Base-by-base conservation (phyloP, 1,140 invertebrate genomes). In the Asbolus verrucosus region DNA sequence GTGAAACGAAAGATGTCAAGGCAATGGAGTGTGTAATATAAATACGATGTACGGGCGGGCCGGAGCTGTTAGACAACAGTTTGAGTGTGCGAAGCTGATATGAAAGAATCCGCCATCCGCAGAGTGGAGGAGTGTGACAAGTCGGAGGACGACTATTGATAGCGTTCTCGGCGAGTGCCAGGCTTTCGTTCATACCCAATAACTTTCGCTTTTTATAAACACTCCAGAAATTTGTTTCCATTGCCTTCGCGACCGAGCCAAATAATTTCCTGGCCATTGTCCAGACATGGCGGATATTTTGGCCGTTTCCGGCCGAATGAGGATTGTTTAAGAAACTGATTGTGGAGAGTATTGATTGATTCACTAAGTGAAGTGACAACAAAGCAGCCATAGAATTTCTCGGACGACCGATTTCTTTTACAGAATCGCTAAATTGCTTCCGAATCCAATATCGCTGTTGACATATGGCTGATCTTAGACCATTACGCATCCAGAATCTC, bases 341-440 rank as follows among this genome's bases (percentile, higher is more conserved):
- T 67, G 61, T 63, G 31, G 61, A 60, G 62, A 60, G 61, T 72
- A 72, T 72, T 72, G 71, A 72, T 72, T 72, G 71, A 72, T 69
- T 63, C 60, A 72, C 71, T 72, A 72, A 72, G 67, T 73, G 62
- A 73, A 73, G 71, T 69, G 71, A 73, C 71, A 73, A 73, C 71
- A 73, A 73, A 73, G 71, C 71, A 65, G 50, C 71, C 60, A 69
- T 72, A 72, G 71, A 72, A 72, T 72, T 69, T 69, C 67, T 65
- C 62, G 24, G 71, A 43, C 62, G 71, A 69, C 61, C 67, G 60
- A 72, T 69, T 72, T 72, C 67, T 69, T 69, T 72, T 69, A 60
- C 59, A 65, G 62, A 68, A 68, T 50, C 59, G 27, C 60, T 69
- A 72, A 69, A 72, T 72, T 72, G 71, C 71, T 72, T 69, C 71